phyloP scores from a whole-genome alignment of 2,797 vertebrate genomes.

The Carduelis carduelis region DNA sequence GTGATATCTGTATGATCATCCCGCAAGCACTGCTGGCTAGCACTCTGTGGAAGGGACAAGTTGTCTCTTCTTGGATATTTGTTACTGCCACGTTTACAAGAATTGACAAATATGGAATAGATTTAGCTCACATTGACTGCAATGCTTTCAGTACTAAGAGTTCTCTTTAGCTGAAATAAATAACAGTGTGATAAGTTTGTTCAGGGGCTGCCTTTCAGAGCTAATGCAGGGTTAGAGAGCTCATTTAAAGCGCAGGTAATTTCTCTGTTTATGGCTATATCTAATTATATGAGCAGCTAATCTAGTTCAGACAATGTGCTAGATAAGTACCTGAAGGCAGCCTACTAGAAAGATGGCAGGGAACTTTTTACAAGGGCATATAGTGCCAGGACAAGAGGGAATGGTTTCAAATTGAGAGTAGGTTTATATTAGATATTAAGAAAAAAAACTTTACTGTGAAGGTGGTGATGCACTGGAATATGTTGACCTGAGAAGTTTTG shows the following conservation, averaged over 20 bases:
- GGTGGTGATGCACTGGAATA: not conserved
- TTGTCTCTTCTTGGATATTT: not conserved
- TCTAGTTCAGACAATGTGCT: not conserved
- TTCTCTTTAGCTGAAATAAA: not conserved
- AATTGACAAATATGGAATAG: not conserved
- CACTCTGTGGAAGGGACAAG: not conserved
- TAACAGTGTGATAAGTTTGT: not conserved
- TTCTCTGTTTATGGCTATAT: not conserved
- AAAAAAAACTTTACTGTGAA: not conserved
- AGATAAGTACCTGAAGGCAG: not conserved
- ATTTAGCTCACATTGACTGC: not conserved
- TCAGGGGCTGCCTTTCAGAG: not conserved
- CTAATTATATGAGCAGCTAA: not conserved
- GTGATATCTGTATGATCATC: not conserved
- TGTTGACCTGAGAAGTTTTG: not conserved
- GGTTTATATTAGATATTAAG: not conserved
- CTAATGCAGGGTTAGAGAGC: not conserved
- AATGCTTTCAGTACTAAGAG: not conserved
- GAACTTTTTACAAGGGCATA: not conserved
- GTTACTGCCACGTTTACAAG: not conserved
- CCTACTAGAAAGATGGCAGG: not conserved
- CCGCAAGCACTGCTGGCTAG: not conserved
- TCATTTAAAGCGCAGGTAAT: not conserved
- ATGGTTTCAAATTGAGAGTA: not conserved
- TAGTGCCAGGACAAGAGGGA: not conserved